Percentiles rank a stretch among this genome's conserved stretches.
These are phyloP conservation scores for Hypercompe scribonia DNA, from an alignment of 2,888 invertebrate genomes.

Conservation along the genomic window DNA sequence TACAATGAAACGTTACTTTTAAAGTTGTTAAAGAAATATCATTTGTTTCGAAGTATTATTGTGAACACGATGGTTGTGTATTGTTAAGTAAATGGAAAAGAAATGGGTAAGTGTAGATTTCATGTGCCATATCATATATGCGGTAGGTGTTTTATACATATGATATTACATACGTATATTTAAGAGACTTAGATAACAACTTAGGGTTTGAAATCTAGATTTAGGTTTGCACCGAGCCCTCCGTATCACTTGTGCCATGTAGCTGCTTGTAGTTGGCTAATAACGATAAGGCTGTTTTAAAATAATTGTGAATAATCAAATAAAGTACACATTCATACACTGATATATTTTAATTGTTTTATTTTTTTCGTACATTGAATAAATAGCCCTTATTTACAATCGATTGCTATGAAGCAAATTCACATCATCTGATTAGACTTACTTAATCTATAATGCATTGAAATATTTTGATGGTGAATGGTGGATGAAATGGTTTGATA, in stretches of 20 bases:
- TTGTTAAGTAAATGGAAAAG: slow-evolving; percentile 44
- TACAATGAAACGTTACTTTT: background rate
- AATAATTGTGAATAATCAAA: slow-evolving; percentile 32
- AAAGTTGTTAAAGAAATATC: background rate
- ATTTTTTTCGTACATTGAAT: slow-evolving; percentile 1
- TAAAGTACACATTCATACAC: slow-evolving; percentile 37
- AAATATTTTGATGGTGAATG: no score
- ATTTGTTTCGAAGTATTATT: slow-evolving; percentile 6
- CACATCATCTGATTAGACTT: background rate
- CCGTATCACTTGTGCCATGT: slow-evolving; percentile 65
- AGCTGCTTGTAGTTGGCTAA: slow-evolving; percentile 61
- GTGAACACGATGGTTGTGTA: slow-evolving; percentile 53
- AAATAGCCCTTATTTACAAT: background rate
- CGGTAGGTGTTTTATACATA: slow-evolving; percentile 26
- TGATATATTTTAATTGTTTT: slow-evolving; percentile 9
- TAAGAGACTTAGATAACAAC: slow-evolving; percentile 7
- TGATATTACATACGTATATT: background rate
- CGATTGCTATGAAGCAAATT: background rate
- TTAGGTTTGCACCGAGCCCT: slow-evolving; percentile 64
- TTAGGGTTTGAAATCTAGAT: slow-evolving; percentile 29
- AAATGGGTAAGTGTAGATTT: slow-evolving; percentile 27
- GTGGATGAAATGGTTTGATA: no score
- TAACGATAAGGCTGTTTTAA: slow-evolving; percentile 45
- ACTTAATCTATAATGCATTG: background rate
- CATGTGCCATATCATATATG: slow-evolving; percentile 37